Base-by-base conservation (phyloP, 2,888 invertebrate genomes). In the Mantis religiosa region DNA sequence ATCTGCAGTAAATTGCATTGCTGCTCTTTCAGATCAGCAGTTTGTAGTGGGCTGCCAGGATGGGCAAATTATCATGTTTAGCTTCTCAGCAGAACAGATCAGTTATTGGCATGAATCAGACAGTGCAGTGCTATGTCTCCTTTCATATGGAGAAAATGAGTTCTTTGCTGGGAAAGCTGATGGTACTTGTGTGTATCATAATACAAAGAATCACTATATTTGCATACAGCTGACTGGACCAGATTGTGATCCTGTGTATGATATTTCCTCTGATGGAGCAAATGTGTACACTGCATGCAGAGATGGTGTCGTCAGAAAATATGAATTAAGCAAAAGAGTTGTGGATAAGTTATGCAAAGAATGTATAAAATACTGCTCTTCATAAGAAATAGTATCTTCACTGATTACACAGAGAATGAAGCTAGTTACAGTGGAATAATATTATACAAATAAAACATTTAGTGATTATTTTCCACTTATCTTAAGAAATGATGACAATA, bases 181-280 rank as follows among this genome's bases (percentile, higher is more conserved):
- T 92, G 96, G 96, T 0, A 94, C 95, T 0, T 95, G 96, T 91
- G 94, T 94, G 83, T 94, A 94, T 15, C 92, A 94, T 81, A 81
- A 89, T 91, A 90, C 82, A 88, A 91, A 88, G 91, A 92, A 6
- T 6, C 28, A 28, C 15, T 14, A 88, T 28, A 30, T 88, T 14
- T 41, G 93, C 89, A 93, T 95, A 0, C 95, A 95, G 90, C 92
- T 96, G n/a, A 96, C 96, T 12, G 97, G 97, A 0, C 94, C 96
- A 0, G 95, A 96, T 91, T 95, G 95, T 92, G 96, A 97, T 91
- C 96, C 96, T 0, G 94, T 97, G 27, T 94, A 96, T 92, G 95
- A 95, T 91, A 92, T 96, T 47, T 93, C 94, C 0, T 94, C 94
- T 90, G 95, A 96, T 91, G 94, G 94, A 4, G 92, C 91, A 28